These are phyloP conservation scores for Macaria notata DNA, from an alignment of 2,888 invertebrate genomes.

Conservation along the genomic window DNA sequence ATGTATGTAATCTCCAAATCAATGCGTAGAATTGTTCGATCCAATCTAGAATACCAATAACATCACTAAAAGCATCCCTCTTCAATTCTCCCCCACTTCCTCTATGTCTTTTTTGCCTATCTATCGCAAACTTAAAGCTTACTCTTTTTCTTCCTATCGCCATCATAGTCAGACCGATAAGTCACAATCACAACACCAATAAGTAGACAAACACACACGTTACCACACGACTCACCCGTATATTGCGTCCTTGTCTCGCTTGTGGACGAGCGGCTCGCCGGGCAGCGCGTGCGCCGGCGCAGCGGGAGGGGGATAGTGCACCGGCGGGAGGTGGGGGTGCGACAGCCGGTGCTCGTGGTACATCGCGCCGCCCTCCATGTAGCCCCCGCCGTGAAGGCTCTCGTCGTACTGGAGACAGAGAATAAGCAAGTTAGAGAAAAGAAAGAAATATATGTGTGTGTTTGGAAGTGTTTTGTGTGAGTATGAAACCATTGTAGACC, in stretches of 20 bases:
- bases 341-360: conserved; percentile 92
- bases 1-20: too few species aligned
- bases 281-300: conserved; percentile 95
- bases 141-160: too few species aligned
- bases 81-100: too few species aligned
- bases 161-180: neutral
- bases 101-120: too few species aligned
- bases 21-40: too few species aligned
- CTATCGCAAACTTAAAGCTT: too few species aligned
- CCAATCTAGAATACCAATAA: too few species aligned
- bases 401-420: conserved; percentile 88
- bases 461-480: too few species aligned
- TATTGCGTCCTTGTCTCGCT: conserved; percentile 99
- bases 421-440: too few species aligned
- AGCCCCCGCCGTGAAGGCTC: conserved; percentile 92
- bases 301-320: conserved; percentile 92
- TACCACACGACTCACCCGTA: conserved; percentile 93
- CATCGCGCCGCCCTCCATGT: conserved; percentile 90
- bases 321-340: conserved; percentile 87
- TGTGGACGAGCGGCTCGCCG: conserved; percentile 94
- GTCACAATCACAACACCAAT: conserved; percentile 14
- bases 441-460: too few species aligned
- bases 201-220: conserved; percentile 47
- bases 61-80: too few species aligned
- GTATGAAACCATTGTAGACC: too few species aligned